These are phyloP conservation scores for Lottia scabra DNA, from an alignment of 2,888 invertebrate genomes.

Conservation along the genomic window DNA sequence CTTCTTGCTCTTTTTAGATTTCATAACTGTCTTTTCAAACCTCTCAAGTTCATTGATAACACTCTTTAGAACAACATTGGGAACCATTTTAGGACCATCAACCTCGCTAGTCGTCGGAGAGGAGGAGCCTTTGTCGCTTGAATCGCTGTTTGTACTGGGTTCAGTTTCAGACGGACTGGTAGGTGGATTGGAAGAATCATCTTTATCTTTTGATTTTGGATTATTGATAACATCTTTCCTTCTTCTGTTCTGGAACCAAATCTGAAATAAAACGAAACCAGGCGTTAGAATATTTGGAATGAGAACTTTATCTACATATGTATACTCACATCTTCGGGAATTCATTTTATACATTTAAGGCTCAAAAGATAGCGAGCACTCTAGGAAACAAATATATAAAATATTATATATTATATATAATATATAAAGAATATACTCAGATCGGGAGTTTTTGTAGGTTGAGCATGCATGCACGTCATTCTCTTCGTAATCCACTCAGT, in stretches of 20 bases:
- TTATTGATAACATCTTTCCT: constrained; percentile 62
- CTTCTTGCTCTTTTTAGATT: constrained; percentile 48
- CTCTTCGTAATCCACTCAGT: no score
- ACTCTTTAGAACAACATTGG: constrained; percentile 54
- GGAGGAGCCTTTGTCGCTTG: constrained; percentile 20
- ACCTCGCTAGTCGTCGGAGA: constrained; percentile 11
- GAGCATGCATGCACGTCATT: no score
- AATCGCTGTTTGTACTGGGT: constrained; percentile 24
- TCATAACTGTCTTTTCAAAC: constrained; percentile 49
- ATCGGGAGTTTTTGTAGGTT: no score
- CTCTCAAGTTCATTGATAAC: constrained; percentile 55
- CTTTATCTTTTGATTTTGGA: constrained; percentile 27
- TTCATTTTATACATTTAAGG: no score
- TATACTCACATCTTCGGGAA: no score
- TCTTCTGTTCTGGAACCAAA: constrained; percentile 67
- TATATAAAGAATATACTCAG: no score
- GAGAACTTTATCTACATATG: background rate
- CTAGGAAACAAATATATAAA: no score
- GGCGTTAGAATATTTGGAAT: background rate
- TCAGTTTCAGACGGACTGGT: constrained; percentile 24
- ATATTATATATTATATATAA: no score
- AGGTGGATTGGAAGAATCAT: constrained; percentile 8
- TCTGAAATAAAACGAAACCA: constrained; percentile 39
- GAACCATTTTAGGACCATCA: constrained; percentile 41
- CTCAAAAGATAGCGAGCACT: no score